Percentiles rank a stretch among this genome's conserved stretches.
Conservation (phyloP, 2,113 vertebrate species). For the Lichenostomus cassidix region DNA sequence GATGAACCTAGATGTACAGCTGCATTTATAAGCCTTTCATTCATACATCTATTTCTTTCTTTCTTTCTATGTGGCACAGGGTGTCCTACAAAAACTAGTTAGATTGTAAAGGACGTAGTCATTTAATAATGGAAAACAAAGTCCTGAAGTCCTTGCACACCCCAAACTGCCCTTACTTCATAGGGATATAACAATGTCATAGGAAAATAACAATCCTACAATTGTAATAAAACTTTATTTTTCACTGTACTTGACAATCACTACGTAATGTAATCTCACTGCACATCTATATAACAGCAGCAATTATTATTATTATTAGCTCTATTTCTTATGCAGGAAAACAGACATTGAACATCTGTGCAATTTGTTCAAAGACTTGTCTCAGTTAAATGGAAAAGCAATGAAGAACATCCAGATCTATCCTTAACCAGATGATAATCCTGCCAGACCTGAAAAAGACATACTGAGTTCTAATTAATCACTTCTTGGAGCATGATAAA, state of each 20-base stretch:
- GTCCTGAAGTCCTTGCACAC: background rate
- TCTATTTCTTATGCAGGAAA: conserved; percentile 3
- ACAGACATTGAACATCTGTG: conserved; percentile 32
- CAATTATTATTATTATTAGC: conserved; percentile 6
- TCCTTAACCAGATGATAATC: background rate
- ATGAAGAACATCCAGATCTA: conserved; percentile 25
- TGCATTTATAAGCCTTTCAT: background rate
- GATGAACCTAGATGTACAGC: background rate
- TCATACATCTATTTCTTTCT: background rate
- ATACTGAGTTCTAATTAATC: conserved; percentile 36
- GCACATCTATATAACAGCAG: background rate
- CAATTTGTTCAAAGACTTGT: conserved; percentile 34
- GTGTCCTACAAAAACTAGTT: background rate
- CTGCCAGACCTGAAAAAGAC: conserved; percentile 11
- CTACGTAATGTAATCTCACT: background rate
- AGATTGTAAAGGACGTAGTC: background rate
- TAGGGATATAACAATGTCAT: background rate
- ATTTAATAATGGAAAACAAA: background rate
- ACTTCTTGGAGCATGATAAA: conserved; percentile 41
- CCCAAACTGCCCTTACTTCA: background rate
- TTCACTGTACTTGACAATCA: background rate
- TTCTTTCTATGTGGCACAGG: rapidly evolving
- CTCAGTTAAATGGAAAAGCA: conserved; percentile 9
- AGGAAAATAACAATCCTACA: background rate
- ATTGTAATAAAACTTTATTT: background rate